phyloP scores from a whole-genome alignment of 2,888 invertebrate genomes.

The Azorinus chamasolen region DNA sequence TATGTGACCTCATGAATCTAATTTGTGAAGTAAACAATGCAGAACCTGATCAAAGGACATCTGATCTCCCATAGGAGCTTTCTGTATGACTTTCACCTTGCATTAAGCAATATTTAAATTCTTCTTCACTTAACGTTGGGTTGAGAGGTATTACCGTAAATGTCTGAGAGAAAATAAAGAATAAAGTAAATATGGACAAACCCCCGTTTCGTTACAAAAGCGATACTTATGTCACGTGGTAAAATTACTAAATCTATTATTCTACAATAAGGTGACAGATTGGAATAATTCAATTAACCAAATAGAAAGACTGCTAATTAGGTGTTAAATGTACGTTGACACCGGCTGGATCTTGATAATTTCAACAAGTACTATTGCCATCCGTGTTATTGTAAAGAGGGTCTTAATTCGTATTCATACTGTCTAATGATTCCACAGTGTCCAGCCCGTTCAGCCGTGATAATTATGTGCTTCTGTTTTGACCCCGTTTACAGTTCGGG shows the following conservation, averaged over 20 bases:
- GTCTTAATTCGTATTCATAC: slow-evolving; percentile 55
- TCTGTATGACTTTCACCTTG: too few relatives aligned
- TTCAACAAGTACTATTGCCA: slow-evolving; percentile 1
- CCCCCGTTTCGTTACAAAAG: too few relatives aligned
- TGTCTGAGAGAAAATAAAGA: too few relatives aligned
- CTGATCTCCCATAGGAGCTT: too few relatives aligned
- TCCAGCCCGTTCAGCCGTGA: slow-evolving; percentile 31
- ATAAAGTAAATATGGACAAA: too few relatives aligned
- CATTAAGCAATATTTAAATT: too few relatives aligned
- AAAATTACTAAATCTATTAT: slow-evolving; percentile 14
- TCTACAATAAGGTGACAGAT: slow-evolving; percentile 17
- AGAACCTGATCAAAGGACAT: too few relatives aligned
- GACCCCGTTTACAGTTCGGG: slow-evolving; percentile 3
- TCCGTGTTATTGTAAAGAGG: slow-evolving; percentile 15
- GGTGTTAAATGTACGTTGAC: slow-evolving; percentile 48
- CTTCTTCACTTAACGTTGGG: too few relatives aligned
- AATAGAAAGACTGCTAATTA: slow-evolving; percentile 55
- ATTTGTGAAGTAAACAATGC: too few relatives aligned
- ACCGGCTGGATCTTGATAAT: slow-evolving; percentile 23
- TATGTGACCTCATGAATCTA: too few relatives aligned
- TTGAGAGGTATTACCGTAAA: too few relatives aligned
- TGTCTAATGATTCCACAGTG: slow-evolving; percentile 23
- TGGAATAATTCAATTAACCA: slow-evolving; percentile 56
- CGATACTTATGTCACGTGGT: too few relatives aligned
- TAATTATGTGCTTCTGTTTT: slow-evolving; percentile 43